Conservation (phyloP, 1,140 invertebrate species). For the Drosophila varians region DNA sequence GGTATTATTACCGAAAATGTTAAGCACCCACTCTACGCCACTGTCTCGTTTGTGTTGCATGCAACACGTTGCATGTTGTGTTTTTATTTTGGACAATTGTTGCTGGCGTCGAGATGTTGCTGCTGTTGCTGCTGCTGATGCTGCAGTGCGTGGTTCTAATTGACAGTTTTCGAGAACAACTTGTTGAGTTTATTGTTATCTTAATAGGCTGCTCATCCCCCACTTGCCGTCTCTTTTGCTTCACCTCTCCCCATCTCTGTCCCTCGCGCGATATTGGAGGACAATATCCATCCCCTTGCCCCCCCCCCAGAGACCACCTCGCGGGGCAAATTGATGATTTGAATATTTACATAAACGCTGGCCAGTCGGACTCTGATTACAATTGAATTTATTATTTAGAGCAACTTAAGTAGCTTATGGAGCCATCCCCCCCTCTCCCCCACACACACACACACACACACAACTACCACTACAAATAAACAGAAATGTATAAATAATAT, state of each 20-base stretch:
- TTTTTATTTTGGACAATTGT: constrained; percentile 74
- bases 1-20: neutral
- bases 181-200: constrained; percentile 67
- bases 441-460: neutral
- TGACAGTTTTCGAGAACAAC: constrained; percentile 69
- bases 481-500: too few species aligned
- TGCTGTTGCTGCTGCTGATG: constrained; percentile 4
- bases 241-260: neutral
- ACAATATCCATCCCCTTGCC: constrained; percentile 1
- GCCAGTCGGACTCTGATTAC: constrained; percentile 28
- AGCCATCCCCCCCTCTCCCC: too few species aligned
- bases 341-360: constrained; percentile 42
- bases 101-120: constrained; percentile 35
- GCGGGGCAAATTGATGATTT: constrained; percentile 14
- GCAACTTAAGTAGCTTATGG: constrained; percentile 48
- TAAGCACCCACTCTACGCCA: neutral
- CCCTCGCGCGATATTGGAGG: constrained; percentile 26
- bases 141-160: constrained; percentile 49
- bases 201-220: constrained; percentile 31
- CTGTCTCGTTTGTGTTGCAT: constrained; percentile 44
- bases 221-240: neutral
- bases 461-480: too few species aligned
- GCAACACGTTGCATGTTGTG: constrained; percentile 70
- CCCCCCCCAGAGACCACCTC: neutral
- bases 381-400: constrained; percentile 68